phyloP scores from a whole-genome alignment of 2,888 invertebrate species.

The Plagodis dolabraria region DNA sequence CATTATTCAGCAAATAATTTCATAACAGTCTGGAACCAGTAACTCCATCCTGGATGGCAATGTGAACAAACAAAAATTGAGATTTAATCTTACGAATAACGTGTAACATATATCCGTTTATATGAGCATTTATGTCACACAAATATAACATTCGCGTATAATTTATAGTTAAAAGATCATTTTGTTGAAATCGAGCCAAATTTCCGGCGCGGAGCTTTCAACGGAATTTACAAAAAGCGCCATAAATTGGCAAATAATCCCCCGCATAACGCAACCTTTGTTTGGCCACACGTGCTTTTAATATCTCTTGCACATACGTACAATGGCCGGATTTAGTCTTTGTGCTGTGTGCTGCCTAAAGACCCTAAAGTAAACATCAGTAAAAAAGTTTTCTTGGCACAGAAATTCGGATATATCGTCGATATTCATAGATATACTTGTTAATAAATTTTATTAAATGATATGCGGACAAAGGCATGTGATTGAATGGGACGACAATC shows the following conservation, averaged over 20 bases:
- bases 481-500: conserved; percentile 70
- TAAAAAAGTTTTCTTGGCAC: conserved; percentile 46
- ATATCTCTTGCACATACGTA: conserved; percentile 71
- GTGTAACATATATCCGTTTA: conserved; percentile 47
- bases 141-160: conserved; percentile 59
- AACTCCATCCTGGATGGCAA: too few species aligned
- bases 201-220: conserved; percentile 80
- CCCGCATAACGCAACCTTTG: conserved; percentile 85
- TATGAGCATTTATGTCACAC: conserved; percentile 61
- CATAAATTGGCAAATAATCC: conserved; percentile 85
- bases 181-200: conserved; percentile 84
- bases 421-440: conserved; percentile 42
- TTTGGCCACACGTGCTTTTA: conserved; percentile 85
- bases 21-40: too few species aligned
- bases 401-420: conserved; percentile 4
- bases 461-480: conserved; percentile 59
- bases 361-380: conserved; percentile 71
- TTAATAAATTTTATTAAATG: conserved; percentile 82
- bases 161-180: conserved; percentile 82
- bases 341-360: conserved; percentile 63
- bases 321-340: conserved; percentile 81
- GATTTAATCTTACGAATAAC: too few species aligned
- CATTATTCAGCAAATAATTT: too few species aligned
- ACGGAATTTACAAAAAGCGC: conserved; percentile 82
- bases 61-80: background rate